Base-by-base conservation (phyloP, 2,888 invertebrate species). In the Gibbula magus region DNA sequence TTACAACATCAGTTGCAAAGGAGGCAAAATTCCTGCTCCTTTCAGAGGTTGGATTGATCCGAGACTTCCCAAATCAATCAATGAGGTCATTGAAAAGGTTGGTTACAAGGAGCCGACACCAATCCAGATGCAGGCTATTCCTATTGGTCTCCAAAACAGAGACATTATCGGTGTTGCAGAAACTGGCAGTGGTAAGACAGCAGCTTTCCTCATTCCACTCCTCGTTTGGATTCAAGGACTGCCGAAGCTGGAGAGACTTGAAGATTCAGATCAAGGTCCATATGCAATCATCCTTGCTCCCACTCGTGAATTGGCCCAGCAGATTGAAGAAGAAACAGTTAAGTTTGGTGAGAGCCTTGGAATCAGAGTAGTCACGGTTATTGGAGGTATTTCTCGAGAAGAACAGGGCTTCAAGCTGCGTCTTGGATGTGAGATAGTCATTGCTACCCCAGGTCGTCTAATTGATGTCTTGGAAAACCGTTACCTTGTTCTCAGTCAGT, bases 81-180 rank as follows among this genome's bases (percentile, higher is more conserved):
- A 97, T 92, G 98, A 98, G 77, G 97, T 99, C 81, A 97, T 99
- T 85, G 96, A 96, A 84, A 95, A 96, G 93, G 97, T 99, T 84
- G 99, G 99, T 1, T 99, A 99, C 91, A 97, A 96, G 93, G 99
- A 99, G 90, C 98, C 99, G 0, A 99, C 99, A 0, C 99, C 99
- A 2, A 99, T 99, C 94, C 99, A 99, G 93, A 94, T 99, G 82
- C 99, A 99, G 93, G 99, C 99, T 79, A 99, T 99, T 91, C 99
- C 99, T 0, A 99, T 99, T 93, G 99, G 99, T 77, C 90, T 94
- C 52, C 94, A 94, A 89, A 94, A 94, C 88, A 91, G 94, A 45
- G 94, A 99, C 92, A 99, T 99, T 87, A 99, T 99, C 91, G 99
- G 99, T 92, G 99, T 99, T 20, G 99, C 99, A 66, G 99, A 99